A percentile compares a stretch with the other conserved stretches of the same genome.
Evolutionary conservation across 2,113 vertebrate genomes (phyloP).

Genomic region (Antigone vipio): DNA sequence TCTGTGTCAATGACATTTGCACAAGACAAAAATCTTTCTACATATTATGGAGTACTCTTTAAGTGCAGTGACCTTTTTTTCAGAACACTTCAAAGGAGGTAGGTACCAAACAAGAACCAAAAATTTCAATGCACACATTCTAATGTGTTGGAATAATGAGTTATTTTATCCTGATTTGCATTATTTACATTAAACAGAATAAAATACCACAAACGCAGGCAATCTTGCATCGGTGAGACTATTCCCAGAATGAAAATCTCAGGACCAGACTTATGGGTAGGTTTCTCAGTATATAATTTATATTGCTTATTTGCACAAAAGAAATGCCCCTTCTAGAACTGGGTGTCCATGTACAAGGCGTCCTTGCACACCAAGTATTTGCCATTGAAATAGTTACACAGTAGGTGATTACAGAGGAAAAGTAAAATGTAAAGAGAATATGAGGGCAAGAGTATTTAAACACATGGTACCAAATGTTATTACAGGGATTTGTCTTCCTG

Average conservation of each 20-base stretch:
- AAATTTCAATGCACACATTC: neutral
- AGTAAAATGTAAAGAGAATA: neutral
- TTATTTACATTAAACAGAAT: neutral
- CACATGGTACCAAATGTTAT: neutral
- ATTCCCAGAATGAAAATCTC: neutral
- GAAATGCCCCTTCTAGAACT: neutral
- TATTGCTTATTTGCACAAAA: neutral
- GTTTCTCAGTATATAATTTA: neutral
- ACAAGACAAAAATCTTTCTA: neutral
- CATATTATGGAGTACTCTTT: neutral
- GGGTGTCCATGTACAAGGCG: fast-evolving
- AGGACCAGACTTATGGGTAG: neutral
- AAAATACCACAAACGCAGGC: neutral
- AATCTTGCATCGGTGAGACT: neutral
- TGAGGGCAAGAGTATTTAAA: neutral
- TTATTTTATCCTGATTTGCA: neutral
- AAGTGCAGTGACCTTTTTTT: neutral
- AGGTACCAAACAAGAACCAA: neutral
- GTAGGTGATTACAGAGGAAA: neutral
- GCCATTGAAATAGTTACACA: neutral
- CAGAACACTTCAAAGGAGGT: neutral
- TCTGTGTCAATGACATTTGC: neutral
- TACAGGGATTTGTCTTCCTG: fast-evolving
- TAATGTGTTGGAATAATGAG: neutral
- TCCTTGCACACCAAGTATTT: neutral